Conservation (phyloP, 2,888 invertebrate species). For the Lithophane ornitopus region DNA sequence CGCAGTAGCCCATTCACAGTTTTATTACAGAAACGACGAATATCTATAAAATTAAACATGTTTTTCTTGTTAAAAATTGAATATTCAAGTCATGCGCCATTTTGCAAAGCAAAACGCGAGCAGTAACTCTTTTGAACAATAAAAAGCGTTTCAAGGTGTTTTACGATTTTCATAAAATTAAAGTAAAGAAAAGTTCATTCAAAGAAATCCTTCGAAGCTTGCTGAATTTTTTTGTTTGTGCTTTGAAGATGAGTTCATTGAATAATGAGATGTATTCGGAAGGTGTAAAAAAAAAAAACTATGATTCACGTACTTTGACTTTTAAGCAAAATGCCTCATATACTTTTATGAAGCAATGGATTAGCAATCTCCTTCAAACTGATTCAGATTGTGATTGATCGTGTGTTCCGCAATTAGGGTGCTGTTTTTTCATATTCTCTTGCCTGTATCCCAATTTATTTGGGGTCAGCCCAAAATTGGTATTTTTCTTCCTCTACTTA, state of each 20-base stretch:
- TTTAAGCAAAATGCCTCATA: neutral
- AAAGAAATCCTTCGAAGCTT: constrained; percentile 15
- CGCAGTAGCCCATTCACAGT: constrained; percentile 45
- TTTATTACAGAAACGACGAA: constrained; percentile 48
- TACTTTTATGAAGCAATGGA: too few relatives aligned
- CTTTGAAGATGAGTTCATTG: constrained; percentile 12
- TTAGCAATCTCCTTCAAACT: too few relatives aligned
- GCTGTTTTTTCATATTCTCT: too few relatives aligned
- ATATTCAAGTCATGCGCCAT: constrained; percentile 44
- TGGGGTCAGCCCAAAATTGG: too few relatives aligned
- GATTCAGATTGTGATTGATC: too few relatives aligned
- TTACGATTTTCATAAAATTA: constrained; percentile 54
- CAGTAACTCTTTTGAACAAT: constrained; percentile 57
- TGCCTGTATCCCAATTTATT: too few relatives aligned
- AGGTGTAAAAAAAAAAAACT: neutral
- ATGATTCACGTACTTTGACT: too few relatives aligned
- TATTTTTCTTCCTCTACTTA: too few relatives aligned
- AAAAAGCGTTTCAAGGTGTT: constrained; percentile 39
- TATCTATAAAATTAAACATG: constrained; percentile 46
- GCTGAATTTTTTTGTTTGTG: neutral
- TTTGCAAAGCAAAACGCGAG: constrained; percentile 44
- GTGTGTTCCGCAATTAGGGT: too few relatives aligned
- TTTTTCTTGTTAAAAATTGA: constrained; percentile 46
- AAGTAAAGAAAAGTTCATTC: constrained; percentile 27
- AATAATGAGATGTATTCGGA: neutral